Evolutionary conservation across 1,140 invertebrate genomes (phyloP), one percentile per base, ranked within the genome.

Genomic region (Drosophila guanche): DNA sequence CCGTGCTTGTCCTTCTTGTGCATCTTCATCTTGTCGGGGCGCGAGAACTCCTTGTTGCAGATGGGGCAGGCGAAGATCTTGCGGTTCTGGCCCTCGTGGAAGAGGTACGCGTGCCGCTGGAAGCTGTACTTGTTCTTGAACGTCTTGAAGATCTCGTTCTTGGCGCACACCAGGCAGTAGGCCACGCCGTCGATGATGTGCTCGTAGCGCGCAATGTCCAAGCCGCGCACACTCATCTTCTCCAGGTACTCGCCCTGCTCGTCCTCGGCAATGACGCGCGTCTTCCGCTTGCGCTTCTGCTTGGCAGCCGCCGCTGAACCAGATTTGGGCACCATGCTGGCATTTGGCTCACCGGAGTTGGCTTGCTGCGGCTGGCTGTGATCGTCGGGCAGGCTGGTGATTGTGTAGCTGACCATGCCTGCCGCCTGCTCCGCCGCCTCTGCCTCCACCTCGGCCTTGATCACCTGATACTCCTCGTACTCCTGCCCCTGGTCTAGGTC

Each of bases 91-190:
- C 97, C 97, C 90, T 97, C 97, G 91, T 98, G 97, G 85, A 97
- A 98, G 40, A 98, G 93, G 92, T 97, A 98, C 22, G 97, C 97
- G 92, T 98, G 97, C 79, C 97, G 93, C 91, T 98, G 97, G 93
- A 98, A 98, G 93, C 96, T 97, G 93, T 98, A 98, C 91, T 97
- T 97, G 90, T 97, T 97, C 92, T 98, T 98, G 92, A 98, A 98
- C 27, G 96, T 97, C 91, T 97, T 97, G 72, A 96, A 95, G 50
- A 98, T 95, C 79, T 97, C 96, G 46, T 96, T 94, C 86, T 97
- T 97, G 43, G 96, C 96, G 90, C 97, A 98, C 76, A 97, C 97
- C 46, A 96, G 96, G 91, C 97, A 98, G 79, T 97, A 96, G 90
- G 97, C 97, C 3, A 97, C 95, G 1, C 96, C 96, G 89, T 97